Evolutionary conservation across 2,797 vertebrate genomes (phyloP).

Genomic region (Sardinella longiceps): DNA sequence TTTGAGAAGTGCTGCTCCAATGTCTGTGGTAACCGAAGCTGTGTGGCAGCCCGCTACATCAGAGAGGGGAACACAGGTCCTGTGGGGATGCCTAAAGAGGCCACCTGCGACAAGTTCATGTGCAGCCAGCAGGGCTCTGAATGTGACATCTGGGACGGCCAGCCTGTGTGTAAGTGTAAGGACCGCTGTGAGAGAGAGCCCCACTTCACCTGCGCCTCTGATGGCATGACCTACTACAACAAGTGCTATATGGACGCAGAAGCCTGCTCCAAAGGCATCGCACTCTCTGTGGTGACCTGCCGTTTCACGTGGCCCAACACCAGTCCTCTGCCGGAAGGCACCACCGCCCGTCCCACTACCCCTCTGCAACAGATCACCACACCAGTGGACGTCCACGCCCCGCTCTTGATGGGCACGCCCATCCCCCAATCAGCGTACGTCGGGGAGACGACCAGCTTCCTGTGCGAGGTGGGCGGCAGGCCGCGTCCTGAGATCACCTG

Average conservation of each 20-base stretch:
- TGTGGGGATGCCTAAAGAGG: slow-evolving; percentile 88
- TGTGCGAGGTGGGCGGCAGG: slow-evolving; percentile 80
- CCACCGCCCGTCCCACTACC: slow-evolving; percentile 77
- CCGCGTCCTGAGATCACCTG: slow-evolving; percentile 85
- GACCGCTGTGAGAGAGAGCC: slow-evolving; percentile 97
- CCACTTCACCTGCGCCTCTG: slow-evolving; percentile 95
- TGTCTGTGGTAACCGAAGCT: slow-evolving; percentile 94
- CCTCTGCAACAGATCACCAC: slow-evolving; percentile 76
- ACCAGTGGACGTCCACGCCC: slow-evolving; percentile 66
- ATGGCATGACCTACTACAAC: slow-evolving; percentile 98
- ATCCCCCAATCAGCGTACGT: slow-evolving; percentile 74
- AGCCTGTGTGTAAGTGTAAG: slow-evolving; percentile 94
- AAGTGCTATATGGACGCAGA: slow-evolving; percentile 99
- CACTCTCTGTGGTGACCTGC: slow-evolving; percentile 78
- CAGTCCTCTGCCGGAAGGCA: slow-evolving; percentile 77
- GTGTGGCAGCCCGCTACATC: slow-evolving; percentile 93
- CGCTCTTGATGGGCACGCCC: slow-evolving; percentile 73
- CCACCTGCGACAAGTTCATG: slow-evolving; percentile 94
- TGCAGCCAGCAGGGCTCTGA: slow-evolving; percentile 95
- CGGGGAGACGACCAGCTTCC: slow-evolving; percentile 86
- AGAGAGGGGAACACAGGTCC: slow-evolving; percentile 90
- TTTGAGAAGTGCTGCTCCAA: slow-evolving; percentile 98
- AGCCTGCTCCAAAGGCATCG: slow-evolving; percentile 93
- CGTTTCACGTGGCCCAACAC: slow-evolving; percentile 85
- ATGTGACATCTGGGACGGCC: slow-evolving; percentile 97